Evolutionary conservation across 2,797 vertebrate species (phyloP), one percentile per base, ranked within the genome.

Genomic region (Kryptopterus vitreolus): DNA sequence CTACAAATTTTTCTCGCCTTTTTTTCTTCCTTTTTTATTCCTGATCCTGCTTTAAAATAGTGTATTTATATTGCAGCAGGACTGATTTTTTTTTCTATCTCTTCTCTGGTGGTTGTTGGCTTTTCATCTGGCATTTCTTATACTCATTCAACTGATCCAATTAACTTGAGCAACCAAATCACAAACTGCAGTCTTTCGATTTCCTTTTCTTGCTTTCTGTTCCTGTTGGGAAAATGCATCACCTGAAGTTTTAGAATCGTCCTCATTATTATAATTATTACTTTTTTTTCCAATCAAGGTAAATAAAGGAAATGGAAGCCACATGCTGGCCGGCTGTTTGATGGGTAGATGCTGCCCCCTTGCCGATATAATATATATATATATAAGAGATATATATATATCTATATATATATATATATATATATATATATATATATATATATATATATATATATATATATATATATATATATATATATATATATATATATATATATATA

Each of bases 51-150:
- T n/a, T n/a, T n/a, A 53, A 81, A 82, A 73, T 76, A 78, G 38
- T 38, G 24, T 79, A 38, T 52, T 16, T 55, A n/a, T 79, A n/a
- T 79, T 70, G 33, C 53, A 87, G 52, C 11, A 3, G 81, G 83
- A 29, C 38, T 4, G 0, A 82, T 81, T 43, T 75, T 84, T 22
- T 57, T 76, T 88, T 85, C 80, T 87, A 88, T 87, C 81, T 81
- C 84, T 85, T 90, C 83, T 55, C 53, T 71, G n/a, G n/a, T n/a
- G n/a, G 69, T 69, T 83, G 87, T 80, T 82, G 52, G 85, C 77
- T 76, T 79, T 77, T 33, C 65, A 48, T 66, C 48, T 20, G 33
- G 66, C 87, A 20, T 82, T 85, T 85, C 85, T 55, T 66, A 73
- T 83, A 52, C 65, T 81, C 77, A 38, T 77, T 35, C 75, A 79